Conservation (phyloP, 2,113 vertebrate species). For the Aphyosemion australe region DNA sequence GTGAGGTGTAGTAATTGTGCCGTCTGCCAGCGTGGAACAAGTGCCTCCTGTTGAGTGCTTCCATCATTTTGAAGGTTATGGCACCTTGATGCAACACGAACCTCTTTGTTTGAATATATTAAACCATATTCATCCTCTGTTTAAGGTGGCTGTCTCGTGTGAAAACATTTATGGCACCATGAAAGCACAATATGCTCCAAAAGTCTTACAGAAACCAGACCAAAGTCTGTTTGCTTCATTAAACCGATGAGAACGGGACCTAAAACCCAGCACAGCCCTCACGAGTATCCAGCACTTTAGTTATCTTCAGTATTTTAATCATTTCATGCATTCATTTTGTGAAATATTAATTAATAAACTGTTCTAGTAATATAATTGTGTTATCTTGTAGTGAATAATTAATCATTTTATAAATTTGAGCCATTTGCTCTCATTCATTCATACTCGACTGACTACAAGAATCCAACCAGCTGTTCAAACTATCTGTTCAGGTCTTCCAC, state of each 20-base stretch:
- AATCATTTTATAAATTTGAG: neutral
- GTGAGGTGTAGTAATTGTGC: conserved; percentile 51
- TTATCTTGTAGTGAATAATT: too few relatives aligned
- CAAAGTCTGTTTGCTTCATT: neutral
- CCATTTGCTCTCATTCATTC: neutral
- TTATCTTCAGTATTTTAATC: too few relatives aligned
- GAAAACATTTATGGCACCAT: conserved; percentile 1
- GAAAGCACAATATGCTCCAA: neutral
- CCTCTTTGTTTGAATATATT: conserved; percentile 53
- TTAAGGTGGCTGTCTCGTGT: conserved; percentile 32
- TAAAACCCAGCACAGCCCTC: neutral
- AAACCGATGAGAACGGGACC: neutral
- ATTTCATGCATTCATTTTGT: too few relatives aligned
- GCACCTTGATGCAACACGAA: conserved; percentile 54
- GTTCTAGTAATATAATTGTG: too few relatives aligned
- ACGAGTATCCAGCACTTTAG: too few relatives aligned
- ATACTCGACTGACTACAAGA: neutral
- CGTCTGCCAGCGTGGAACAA: conserved; percentile 52
- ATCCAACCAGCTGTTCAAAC: neutral
- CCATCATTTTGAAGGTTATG: conserved; percentile 66
- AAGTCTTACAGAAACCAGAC: neutral
- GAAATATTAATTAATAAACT: too few relatives aligned
- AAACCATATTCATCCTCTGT: conserved; percentile 25
- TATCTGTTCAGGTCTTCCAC: too few relatives aligned
- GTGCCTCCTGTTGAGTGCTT: conserved; percentile 62